Base-by-base conservation (phyloP, 2,888 invertebrate genomes). In the Aspidiotus destructor region DNA sequence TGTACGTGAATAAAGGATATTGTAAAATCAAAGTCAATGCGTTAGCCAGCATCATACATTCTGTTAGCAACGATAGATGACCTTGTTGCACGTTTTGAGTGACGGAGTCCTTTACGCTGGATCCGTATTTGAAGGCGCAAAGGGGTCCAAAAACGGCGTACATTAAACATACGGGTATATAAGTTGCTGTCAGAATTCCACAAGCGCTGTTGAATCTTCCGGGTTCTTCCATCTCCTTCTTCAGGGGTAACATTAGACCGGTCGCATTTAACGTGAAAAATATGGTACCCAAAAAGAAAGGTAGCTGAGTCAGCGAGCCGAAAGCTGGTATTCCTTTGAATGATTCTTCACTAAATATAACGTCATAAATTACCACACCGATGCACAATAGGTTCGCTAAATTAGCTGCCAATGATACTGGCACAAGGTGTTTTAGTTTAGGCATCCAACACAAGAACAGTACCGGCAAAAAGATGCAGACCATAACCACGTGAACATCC, bases 241-340 rank as follows among this genome's bases (percentile, higher is more conserved):
- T 94, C 73, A 97, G 77, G 0, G 97, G 94, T 75, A 95, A 81
- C 42, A 64, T 2, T 13, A 89, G 88, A 63, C 89, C 89, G 72
- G 96, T 94, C 65, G 95, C 95, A 81, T 98, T 97, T 73, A 97
- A 84, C 0, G 97, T 92, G 77, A 95, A 98, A 64, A 98, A 82
- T 0, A 94, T 95, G 0, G 95, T 96, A 53, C 97, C 96, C 76
- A 98, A 94, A 80, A 92, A 98, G 1, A 97, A 81, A 0, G 97
- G 96, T 74, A 92, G 87, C 68, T 85, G 82, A 42, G 80, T 77
- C 1, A 86, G 75, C 10, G 83, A 79, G 0, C 88, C 89, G 64
- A 86, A 81, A 0, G 85, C 80, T 5, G 80, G 80, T 70, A 84
- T 82, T 57, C 84, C 83, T 11, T 83, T 82, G 1, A 87, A 79